Conservation (phyloP, 2,888 invertebrate species). For the Sylvicola fuscatus region DNA sequence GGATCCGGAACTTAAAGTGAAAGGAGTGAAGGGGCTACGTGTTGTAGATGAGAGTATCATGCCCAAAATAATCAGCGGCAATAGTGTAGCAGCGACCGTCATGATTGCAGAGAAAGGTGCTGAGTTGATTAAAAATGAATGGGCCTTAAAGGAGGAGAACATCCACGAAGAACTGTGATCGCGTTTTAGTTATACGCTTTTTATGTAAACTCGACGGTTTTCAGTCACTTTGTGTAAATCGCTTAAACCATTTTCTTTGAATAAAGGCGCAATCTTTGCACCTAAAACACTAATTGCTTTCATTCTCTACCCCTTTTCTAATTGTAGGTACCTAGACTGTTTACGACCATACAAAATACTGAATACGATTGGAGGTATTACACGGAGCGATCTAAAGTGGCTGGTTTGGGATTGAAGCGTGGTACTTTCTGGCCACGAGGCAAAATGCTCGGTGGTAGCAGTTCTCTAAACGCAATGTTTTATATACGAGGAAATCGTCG, state of each 20-base stretch:
- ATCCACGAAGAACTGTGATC: too few species aligned
- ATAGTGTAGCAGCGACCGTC: slow-evolving; percentile 37
- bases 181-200: too few species aligned
- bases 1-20: slow-evolving; percentile 27
- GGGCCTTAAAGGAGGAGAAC: slow-evolving; percentile 14
- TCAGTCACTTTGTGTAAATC: too few species aligned
- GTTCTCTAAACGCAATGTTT: slow-evolving; percentile 42
- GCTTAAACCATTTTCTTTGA: too few species aligned
- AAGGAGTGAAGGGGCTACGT: slow-evolving; percentile 31
- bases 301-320: too few species aligned
- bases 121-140: slow-evolving; percentile 36
- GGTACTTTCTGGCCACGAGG: slow-evolving; percentile 34
- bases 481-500: slow-evolving; percentile 38
- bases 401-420: slow-evolving; percentile 1
- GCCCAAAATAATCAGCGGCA: slow-evolving; percentile 38
- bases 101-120: slow-evolving; percentile 47
- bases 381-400: slow-evolving; percentile 1
- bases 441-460: slow-evolving; percentile 44
- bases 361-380: slow-evolving; percentile 1
- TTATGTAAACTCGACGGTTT: too few species aligned
- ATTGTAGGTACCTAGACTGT: slow-evolving; percentile 1
- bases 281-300: too few species aligned
- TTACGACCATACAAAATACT: slow-evolving; percentile 1
- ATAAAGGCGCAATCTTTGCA: too few species aligned
- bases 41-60: slow-evolving; percentile 46